Evolutionary conservation across 2,888 invertebrate genomes (phyloP).

Genomic region (Himalopsyche tibetana): DNA sequence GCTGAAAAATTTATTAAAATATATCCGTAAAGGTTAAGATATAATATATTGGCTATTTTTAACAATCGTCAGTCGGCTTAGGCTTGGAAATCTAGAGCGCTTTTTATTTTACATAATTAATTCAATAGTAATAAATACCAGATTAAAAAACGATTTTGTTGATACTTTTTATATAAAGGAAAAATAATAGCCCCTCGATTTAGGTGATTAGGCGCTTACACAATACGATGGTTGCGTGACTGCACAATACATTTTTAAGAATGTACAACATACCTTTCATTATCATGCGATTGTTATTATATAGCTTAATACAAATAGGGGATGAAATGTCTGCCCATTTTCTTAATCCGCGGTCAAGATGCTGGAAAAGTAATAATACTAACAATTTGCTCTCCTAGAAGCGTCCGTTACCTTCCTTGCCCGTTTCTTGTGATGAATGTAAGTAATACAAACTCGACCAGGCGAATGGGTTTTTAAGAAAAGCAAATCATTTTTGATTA

Average conservation of each 20-base stretch:
- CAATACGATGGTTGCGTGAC: conserved; percentile 8
- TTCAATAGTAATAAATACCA: too few species aligned
- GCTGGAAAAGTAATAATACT: conserved; percentile 54
- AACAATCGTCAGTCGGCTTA: too few species aligned
- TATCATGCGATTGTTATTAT: conserved; percentile 32
- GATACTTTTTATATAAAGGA: too few species aligned
- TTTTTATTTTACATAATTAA: too few species aligned
- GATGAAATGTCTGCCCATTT: conserved; percentile 16
- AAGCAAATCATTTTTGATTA: conserved; percentile 35
- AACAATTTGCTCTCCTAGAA: conserved; percentile 14
- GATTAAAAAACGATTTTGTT: too few species aligned
- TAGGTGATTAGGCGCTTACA: conserved; percentile 14
- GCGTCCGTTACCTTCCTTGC: neutral
- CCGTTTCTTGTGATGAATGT: neutral
- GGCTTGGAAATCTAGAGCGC: too few species aligned
- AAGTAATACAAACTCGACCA: neutral
- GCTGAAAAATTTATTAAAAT: too few species aligned
- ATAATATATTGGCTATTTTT: too few species aligned
- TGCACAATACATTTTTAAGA: conserved; percentile 8
- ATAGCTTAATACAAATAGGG: conserved; percentile 4
- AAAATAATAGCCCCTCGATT: neutral
- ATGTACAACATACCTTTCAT: neutral
- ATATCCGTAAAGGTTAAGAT: too few species aligned
- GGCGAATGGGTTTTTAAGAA: neutral
- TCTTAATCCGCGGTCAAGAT: conserved; percentile 51